A percentile compares a stretch with the other conserved stretches of the same genome.
These are phyloP conservation scores for Hipposideros larvatus DNA, from an alignment of 2,797 vertebrate species.

Conservation along the genomic window DNA sequence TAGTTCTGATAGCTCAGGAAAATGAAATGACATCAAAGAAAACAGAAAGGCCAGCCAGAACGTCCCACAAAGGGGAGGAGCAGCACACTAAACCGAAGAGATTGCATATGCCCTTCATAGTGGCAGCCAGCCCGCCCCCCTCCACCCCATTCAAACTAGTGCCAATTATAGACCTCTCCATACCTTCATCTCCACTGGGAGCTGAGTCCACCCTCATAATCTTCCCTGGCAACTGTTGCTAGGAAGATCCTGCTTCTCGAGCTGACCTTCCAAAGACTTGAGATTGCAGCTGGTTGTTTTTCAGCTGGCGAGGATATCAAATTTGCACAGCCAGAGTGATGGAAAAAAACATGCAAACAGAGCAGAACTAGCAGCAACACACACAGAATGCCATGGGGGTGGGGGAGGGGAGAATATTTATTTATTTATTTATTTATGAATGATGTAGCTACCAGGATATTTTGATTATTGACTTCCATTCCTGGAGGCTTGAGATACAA, in stretches of 20 bases:
- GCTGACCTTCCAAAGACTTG: constrained; percentile 64
- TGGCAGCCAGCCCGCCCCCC: background rate
- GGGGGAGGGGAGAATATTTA: no score
- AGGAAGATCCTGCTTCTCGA: constrained; percentile 66
- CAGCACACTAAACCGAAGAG: background rate
- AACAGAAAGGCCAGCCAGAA: background rate
- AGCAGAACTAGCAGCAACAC: background rate
- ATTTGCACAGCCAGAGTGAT: constrained; percentile 34
- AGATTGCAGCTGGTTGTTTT: constrained; percentile 11
- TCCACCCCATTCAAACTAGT: background rate
- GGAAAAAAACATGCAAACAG: background rate
- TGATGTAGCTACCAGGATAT: no score
- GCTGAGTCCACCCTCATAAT: constrained; percentile 47
- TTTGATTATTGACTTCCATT: background rate
- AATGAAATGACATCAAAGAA: background rate
- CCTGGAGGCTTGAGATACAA: background rate
- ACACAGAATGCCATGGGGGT: background rate
- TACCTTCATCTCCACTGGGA: constrained; percentile 20
- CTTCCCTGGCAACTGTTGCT: constrained; percentile 78
- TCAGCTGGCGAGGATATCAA: constrained; percentile 27
- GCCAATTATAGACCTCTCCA: constrained; percentile 24
- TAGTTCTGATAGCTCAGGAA: constrained; percentile 46
- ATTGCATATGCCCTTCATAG: background rate
- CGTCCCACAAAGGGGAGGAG: background rate
- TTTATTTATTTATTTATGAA: no score